Conservation (phyloP, 2,113 vertebrate genomes). For the Lipotes vexillifer region DNA sequence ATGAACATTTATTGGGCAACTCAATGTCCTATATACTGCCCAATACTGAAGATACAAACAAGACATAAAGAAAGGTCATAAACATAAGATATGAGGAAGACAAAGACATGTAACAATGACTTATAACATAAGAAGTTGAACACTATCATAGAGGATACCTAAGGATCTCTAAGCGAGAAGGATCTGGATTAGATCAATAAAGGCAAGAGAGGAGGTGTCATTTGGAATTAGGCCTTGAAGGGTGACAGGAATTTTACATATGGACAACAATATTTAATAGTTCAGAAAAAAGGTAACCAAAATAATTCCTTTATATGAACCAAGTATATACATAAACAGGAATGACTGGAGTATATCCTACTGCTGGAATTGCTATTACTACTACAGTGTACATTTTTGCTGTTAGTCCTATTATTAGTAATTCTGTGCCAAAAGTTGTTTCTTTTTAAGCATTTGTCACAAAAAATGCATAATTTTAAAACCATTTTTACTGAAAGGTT, state of each 20-base stretch:
- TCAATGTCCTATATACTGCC: neutral
- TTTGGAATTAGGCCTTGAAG: neutral
- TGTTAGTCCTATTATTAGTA: neutral
- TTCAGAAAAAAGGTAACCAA: neutral
- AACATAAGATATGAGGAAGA: neutral
- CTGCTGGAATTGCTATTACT: neutral
- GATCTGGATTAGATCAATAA: neutral
- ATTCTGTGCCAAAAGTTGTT: neutral
- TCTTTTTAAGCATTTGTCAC: neutral
- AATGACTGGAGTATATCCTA: neutral
- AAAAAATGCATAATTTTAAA: neutral
- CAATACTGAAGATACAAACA: neutral
- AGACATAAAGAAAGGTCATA: neutral
- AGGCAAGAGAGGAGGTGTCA: neutral
- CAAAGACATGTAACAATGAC: neutral
- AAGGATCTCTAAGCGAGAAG: neutral
- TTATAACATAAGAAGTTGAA: neutral
- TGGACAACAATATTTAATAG: neutral
- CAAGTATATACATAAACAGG: neutral
- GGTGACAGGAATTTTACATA: neutral
- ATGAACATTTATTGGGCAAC: neutral
- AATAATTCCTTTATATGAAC: neutral
- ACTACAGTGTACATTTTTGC: neutral
- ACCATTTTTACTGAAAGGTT: neutral
- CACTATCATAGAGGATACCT: neutral